Conservation (phyloP, 2,113 vertebrate genomes). For the Sphyrna mokarran region DNA sequence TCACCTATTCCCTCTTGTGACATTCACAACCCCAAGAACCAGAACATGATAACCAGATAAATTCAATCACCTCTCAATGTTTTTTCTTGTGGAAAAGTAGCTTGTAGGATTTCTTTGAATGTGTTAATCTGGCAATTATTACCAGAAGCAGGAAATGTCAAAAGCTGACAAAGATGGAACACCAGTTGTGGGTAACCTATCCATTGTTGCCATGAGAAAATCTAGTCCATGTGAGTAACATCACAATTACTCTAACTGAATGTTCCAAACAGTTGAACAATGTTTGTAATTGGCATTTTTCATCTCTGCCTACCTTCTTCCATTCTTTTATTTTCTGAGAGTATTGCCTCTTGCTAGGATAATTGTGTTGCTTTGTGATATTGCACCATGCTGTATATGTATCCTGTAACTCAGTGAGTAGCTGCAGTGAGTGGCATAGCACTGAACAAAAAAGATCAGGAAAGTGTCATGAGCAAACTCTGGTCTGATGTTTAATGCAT, state of each 20-base stretch:
- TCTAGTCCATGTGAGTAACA: not conserved
- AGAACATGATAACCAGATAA: not conserved
- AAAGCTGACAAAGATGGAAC: not conserved
- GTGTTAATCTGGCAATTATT: not conserved
- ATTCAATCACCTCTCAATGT: not conserved
- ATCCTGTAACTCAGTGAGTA: not conserved
- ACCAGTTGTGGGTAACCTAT: not conserved
- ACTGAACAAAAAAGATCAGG: not conserved
- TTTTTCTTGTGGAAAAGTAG: not conserved
- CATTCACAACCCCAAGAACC: not conserved
- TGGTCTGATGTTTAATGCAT: not conserved
- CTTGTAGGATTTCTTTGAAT: not conserved
- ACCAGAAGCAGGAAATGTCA: not conserved
- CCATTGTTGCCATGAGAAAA: not conserved
- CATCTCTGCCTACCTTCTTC: not conserved
- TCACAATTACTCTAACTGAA: not conserved
- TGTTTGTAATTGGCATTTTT: not conserved
- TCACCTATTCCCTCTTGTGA: not conserved
- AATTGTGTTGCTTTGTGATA: not conserved
- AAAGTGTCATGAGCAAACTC: not conserved
- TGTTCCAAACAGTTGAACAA: not conserved
- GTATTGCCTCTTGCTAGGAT: not conserved
- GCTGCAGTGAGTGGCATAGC: not conserved
- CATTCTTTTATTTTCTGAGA: not conserved
- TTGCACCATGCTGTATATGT: not conserved